These are phyloP conservation scores for Esox masquinongy DNA, from an alignment of 2,797 vertebrate genomes.

Conservation along the genomic window DNA sequence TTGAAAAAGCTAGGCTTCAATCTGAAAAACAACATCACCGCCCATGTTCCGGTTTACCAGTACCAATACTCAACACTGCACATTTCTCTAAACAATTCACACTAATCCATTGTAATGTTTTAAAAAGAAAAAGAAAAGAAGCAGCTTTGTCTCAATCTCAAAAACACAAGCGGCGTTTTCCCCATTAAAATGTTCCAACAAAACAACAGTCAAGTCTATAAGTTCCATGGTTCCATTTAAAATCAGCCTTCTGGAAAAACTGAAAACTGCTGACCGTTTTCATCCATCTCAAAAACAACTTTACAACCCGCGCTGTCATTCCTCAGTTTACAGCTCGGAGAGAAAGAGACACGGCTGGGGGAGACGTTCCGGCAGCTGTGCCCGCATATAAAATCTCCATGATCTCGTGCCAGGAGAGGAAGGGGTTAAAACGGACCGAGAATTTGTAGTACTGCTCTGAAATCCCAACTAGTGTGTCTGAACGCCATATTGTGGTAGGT, in stretches of 20 bases:
- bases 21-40: constrained; percentile 48
- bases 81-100: background rate
- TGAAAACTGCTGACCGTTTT: background rate
- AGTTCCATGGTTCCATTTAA: background rate
- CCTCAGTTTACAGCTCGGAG: constrained; percentile 30
- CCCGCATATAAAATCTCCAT: background rate
- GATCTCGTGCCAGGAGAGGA: constrained; percentile 17
- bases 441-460: constrained; percentile 31
- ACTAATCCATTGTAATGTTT: background rate
- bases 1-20: constrained; percentile 13
- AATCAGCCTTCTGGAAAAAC: background rate
- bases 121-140: background rate
- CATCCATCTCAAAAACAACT: constrained; percentile 48
- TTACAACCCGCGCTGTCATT: constrained; percentile 39
- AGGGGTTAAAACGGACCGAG: background rate
- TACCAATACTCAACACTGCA: background rate
- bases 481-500: constrained; percentile 54
- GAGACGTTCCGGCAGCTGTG: constrained; percentile 21
- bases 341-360: constrained; percentile 2
- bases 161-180: background rate
- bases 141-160: background rate
- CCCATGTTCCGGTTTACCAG: constrained; percentile 6
- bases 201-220: background rate
- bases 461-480: background rate
- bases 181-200: background rate